A percentile compares a stretch with the other conserved stretches of the same genome.
phyloP scores from a whole-genome alignment of 1,140 invertebrate genomes.

The Ptiloglossa arizonensis region DNA sequence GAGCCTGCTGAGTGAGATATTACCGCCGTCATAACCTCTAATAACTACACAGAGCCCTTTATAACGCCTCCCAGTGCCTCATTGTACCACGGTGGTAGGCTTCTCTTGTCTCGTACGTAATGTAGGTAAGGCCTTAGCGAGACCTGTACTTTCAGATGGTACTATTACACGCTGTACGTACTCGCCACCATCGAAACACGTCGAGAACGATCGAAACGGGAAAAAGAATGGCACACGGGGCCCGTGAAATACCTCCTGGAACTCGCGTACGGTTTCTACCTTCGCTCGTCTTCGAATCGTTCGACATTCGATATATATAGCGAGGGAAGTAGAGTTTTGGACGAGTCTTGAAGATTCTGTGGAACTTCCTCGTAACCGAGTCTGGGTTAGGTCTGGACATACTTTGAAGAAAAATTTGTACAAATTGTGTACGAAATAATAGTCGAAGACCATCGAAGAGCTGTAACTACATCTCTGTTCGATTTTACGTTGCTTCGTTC shows the following conservation, averaged over 20 bases:
- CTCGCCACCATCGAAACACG: constrained; percentile 36
- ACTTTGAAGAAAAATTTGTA: too few species aligned
- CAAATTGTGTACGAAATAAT: too few species aligned
- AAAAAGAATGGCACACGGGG: background rate
- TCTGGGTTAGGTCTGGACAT: too few species aligned
- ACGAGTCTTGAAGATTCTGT: too few species aligned
- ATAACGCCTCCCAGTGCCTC: constrained; percentile 77
- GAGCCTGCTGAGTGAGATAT: constrained; percentile 80
- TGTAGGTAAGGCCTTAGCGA: constrained; percentile 60
- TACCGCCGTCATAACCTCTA: constrained; percentile 80
- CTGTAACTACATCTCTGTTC: too few species aligned
- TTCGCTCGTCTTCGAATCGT: background rate
- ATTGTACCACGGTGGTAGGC: constrained; percentile 68
- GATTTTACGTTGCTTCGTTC: too few species aligned
- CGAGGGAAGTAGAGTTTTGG: too few species aligned
- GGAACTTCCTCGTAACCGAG: too few species aligned
- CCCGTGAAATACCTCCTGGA: background rate
- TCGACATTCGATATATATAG: too few species aligned
- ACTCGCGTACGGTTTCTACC: background rate
- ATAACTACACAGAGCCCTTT: constrained; percentile 79
- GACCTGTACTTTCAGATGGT: constrained; percentile 61
- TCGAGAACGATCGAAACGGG: background rate
- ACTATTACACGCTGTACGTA: constrained; percentile 45
- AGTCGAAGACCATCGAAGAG: too few species aligned
- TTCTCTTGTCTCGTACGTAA: constrained; percentile 69